Evolutionary conservation across 2,797 vertebrate species (phyloP).

Genomic region (Acanthornis magna): DNA sequence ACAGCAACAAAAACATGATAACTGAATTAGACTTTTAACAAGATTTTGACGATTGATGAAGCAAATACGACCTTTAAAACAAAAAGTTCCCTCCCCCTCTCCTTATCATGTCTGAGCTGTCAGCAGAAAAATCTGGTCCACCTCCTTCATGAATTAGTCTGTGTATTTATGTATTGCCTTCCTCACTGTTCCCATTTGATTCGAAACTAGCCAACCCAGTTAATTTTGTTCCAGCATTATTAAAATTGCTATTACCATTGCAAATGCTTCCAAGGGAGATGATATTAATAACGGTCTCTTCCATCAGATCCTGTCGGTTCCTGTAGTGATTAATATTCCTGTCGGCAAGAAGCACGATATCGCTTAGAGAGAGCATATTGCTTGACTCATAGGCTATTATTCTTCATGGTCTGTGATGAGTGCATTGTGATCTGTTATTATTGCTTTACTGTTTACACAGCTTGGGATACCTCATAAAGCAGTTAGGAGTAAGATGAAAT

Average conservation of each 20-base stretch:
- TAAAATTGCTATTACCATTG: slow-evolving; percentile 67
- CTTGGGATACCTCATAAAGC: slow-evolving; percentile 52
- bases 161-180: slow-evolving; percentile 26
- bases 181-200: slow-evolving; percentile 1
- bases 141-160: slow-evolving; percentile 31
- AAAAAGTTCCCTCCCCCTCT: not conserved
- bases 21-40: slow-evolving; percentile 66
- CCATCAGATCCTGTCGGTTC: slow-evolving; percentile 54
- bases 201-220: not conserved
- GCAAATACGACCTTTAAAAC: slow-evolving; percentile 30
- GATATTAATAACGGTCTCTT: slow-evolving; percentile 51
- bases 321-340: slow-evolving; percentile 60
- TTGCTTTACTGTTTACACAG: slow-evolving; percentile 57
- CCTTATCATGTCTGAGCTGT: not conserved
- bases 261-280: slow-evolving; percentile 60
- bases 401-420: slow-evolving; percentile 33
- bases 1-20: slow-evolving; percentile 29
- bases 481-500: slow-evolving; percentile 22
- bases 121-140: slow-evolving; percentile 4
- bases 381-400: slow-evolving; percentile 45
- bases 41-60: slow-evolving; percentile 63
- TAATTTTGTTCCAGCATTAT: slow-evolving; percentile 53
- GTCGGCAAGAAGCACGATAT: slow-evolving; percentile 48
- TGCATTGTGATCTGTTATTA: slow-evolving; percentile 52
- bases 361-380: slow-evolving; percentile 49